Base-by-base conservation (phyloP, 1,140 invertebrate genomes). In the Prorops nasuta region DNA sequence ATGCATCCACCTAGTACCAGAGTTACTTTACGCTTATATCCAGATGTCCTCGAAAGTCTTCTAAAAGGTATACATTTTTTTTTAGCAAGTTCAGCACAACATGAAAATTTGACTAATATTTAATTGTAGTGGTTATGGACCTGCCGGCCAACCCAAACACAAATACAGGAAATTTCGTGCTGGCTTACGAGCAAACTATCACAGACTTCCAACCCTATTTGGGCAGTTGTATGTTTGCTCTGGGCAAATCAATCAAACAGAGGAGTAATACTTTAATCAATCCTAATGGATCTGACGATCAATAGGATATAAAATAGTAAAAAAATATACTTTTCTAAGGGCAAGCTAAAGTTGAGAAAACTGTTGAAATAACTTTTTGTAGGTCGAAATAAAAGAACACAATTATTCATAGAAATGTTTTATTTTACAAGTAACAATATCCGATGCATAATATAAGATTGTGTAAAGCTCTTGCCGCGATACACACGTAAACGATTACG, bases 1-100 rank as follows among this genome's bases (percentile, higher is more conserved):
- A 85, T 95, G 75, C 84, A 89, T 51, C 73, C 72, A 8, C 80
- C 84, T 0, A 93, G 87, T 20, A 94, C 92, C 0, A 83, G 84
- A 48, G 84, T 96, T 7, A 96, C 92, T 0, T 84, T 88, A 10
- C 80, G 85, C 53, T 83, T 96, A 58, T 96, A 93, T 67, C 82
- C 87, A 2, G 80, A 84, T 59, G 89, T 91, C 19, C 71, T 95
- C 1, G 87, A 92, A 58, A 92, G 96, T 74, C 83, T 92, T 8
- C 83, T 96, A 36, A 95, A 94, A 87, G 91, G 90, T 92, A 53
- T 28, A 32, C 18, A 32, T 36, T 37, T 9, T 35, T 10, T 19
- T 19, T 19, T n/a, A n/a, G n/a, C 19, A 20, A 41, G 21, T 41
- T 41, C 20, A 9, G 20, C 28, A 14, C 14, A 12, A 10, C 28